Evolutionary conservation across 2,797 vertebrate species (phyloP), one percentile per base, ranked within the genome.

Genomic region (Odontamblyopus lacepedii): DNA sequence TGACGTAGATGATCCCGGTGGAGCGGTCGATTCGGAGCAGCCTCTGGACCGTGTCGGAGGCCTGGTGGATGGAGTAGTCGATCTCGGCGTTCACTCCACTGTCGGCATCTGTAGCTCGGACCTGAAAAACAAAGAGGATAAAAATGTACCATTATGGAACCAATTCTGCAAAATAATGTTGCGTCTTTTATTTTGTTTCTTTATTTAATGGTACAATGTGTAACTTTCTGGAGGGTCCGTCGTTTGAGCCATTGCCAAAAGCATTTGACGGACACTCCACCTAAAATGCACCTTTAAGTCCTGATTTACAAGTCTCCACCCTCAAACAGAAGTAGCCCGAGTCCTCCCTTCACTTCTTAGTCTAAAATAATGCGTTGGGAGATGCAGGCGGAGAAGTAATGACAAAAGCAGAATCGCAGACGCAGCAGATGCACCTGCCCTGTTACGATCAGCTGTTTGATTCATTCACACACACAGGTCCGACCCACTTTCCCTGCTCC

Each of bases 71-170:
- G 26, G 93, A 96, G 83, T 99, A 99, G 74, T 98, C 97, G 0
- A 99, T 97, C 78, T 97, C 96, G 0, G 96, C 96, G 0, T 99
- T 99, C 86, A 93, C 89, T 0, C 97, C 97, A 55, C 96, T 95
- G 86, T 99, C 98, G 0, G 96, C 96, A 26, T 99, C 98, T 0
- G 97, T 98, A 82, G 98, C 98, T 86, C 96, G 93, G 67, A 99
- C 97, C 97, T 99, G 69, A 79, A 70, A 19, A 48, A 69, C 23
- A 82, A 23, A 81, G 68, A 81, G 68, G 65, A 66, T n/a, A 63
- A 4, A 69, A 1, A 4, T 56, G 8, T 48, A 26, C 6, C 2
- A 41, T 63, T n/a, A n/a, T 4, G 30, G n/a, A 18, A 30, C 13
- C 9, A 7, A 12, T 27, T n/a, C 4, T 57, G n/a, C 13, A 38